Percentiles rank a stretch among this genome's conserved stretches.
phyloP scores from a whole-genome alignment of 2,113 vertebrate genomes.

The Arizona elegans region DNA sequence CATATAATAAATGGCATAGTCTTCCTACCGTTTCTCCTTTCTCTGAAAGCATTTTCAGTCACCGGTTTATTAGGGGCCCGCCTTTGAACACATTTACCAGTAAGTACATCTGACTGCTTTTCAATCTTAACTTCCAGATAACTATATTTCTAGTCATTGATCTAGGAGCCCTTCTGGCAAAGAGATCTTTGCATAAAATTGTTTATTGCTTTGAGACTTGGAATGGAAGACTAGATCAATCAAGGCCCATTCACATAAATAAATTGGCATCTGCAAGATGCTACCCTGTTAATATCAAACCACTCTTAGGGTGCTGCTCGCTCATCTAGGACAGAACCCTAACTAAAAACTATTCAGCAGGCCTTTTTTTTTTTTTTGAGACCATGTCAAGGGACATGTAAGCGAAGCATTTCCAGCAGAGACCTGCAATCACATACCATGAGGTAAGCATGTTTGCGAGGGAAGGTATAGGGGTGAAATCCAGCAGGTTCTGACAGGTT shows the following conservation, averaged over 20 bases:
- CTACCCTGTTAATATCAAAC: background rate
- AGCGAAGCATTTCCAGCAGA: background rate
- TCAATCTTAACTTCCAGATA: background rate
- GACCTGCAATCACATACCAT: background rate
- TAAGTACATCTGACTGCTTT: background rate
- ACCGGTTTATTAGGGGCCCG: background rate
- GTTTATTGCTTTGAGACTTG: background rate
- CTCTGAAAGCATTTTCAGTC: background rate
- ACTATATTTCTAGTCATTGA: background rate
- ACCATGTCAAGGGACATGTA: background rate
- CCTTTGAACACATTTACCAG: background rate
- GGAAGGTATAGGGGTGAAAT: no score
- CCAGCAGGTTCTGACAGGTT: no score
- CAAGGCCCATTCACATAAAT: background rate
- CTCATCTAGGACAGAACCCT: background rate
- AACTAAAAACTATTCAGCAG: background rate
- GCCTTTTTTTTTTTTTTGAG: background rate
- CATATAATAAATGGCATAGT: background rate
- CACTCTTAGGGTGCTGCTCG: background rate
- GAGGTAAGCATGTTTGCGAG: no score
- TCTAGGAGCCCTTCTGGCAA: background rate
- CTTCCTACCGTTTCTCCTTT: background rate
- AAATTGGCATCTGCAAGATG: background rate
- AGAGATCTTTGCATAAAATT: background rate
- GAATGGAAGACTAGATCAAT: background rate